Evolutionary conservation across 1,140 invertebrate genomes (phyloP).

Genomic region (Caenorhabditis tropicalis): DNA sequence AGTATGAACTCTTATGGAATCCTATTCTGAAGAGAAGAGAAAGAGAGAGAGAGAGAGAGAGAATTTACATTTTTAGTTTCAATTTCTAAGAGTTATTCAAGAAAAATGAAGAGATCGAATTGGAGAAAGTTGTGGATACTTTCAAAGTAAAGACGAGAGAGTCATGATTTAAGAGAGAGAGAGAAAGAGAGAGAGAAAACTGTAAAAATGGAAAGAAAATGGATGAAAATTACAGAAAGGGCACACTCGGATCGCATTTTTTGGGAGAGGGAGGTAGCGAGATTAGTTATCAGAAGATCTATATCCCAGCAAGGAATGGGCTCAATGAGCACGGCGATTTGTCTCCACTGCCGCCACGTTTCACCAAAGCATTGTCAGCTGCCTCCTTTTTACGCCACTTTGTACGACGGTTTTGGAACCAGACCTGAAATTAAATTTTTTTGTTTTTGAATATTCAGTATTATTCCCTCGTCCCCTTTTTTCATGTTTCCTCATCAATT

Average conservation of each 20-base stretch:
- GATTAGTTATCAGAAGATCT: neutral
- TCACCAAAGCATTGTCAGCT: conserved; percentile 77
- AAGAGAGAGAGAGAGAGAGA: too few species aligned
- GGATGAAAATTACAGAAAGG: too few species aligned
- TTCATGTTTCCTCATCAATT: too few species aligned
- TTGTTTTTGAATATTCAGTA: too few species aligned
- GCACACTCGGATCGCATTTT: neutral
- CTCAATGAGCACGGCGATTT: conserved; percentile 21
- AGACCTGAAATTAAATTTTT: conserved; percentile 80
- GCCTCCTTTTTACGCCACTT: conserved; percentile 99
- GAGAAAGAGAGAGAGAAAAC: too few species aligned
- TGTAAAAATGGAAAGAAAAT: neutral
- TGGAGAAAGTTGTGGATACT: neutral
- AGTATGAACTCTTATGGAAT: too few species aligned
- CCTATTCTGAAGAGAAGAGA: too few species aligned
- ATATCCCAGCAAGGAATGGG: conserved; percentile 22
- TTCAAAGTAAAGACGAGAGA: neutral
- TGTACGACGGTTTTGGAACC: conserved; percentile 98
- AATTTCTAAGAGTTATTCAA: too few species aligned
- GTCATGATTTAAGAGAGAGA: neutral
- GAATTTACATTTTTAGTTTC: too few species aligned
- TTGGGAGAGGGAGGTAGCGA: neutral
- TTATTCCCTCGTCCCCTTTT: too few species aligned
- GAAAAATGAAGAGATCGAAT: neutral
- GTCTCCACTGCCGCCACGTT: conserved; percentile 17